Base-by-base conservation (phyloP, 2,888 invertebrate species). In the Papilio elwesi region DNA sequence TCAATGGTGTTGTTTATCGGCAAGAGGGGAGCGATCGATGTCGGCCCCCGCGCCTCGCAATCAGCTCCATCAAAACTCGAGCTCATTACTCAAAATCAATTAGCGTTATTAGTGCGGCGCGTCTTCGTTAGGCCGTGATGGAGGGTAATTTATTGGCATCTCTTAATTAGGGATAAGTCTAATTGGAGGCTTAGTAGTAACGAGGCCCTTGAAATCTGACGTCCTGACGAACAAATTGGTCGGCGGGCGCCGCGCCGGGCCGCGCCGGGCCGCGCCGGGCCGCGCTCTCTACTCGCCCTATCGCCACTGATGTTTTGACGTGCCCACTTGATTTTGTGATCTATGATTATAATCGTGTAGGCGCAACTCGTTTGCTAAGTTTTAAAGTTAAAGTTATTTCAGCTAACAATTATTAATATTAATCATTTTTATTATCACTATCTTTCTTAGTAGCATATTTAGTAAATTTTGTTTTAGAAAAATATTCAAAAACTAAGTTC, bases 131-230 rank as follows among this genome's bases (percentile, higher is more conserved):
- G 92, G 85, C 92, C 90, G 90, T 94, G 94, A 94, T 94, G 93
- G 94, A 93, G 94, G 93, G 94, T 94, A 94, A 94, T 94, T 94
- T 94, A 94, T 94, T 93, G 94, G 94, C 94, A 94, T 94, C 94
- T 94, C 94, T 94, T 94, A 94, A 94, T 94, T 94, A 94, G 94
- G 94, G 94, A 94, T 94, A 94, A 94, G 94, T 94, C 94, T 94
- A 94, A 94, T 94, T 94, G 94, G 94, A 91, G 93, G 94, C 94
- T 94, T 94, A 94, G 93, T 91, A 89, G 93, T 94, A 94, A 94
- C 94, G 94, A 94, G 94, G 89, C 93, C 88, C 93, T 93, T 91
- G 90, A 93, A 93, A 93, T 93, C 93, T 93, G 93, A 93, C 93
- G 93, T 92, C 89, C 92, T 90, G 90, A 83, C 88, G 89, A 91